Base-by-base conservation (phyloP, 2,797 vertebrate genomes). In the Gouania willdenowi region DNA sequence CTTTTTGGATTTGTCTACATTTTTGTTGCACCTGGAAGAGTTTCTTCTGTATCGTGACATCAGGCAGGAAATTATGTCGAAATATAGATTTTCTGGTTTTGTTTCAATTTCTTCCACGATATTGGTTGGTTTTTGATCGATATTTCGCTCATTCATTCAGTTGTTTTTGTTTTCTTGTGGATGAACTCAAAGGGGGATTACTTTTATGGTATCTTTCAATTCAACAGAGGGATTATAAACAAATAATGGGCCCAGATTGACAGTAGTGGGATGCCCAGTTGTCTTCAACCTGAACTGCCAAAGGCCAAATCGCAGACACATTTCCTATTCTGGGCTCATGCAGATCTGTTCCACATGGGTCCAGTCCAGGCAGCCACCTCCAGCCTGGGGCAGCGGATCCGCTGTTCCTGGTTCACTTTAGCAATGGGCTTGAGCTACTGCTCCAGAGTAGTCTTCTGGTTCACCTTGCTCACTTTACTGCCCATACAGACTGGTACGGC, bases 401-500 rank as follows among this genome's bases (percentile, higher is more conserved):
- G 75, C 73, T 81, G 82, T 71, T 69, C 74, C 46, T 66, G 69
- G 58, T 75, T 75, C 19, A 66, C 61, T 48, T 37, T 83, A 17
- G 83, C 83, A 71, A 77, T 82, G 66, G 84, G 85, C 71, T 64
- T 84, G 5, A 81, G 74, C 67, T 79, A 78, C 39, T 87, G 82
- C 54, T 87, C 86, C 14, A 84, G 82, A 63, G 69, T 89, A 29
- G 80, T 56, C 12, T 78, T 88, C 53, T 87, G 76, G 55, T 63
- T 92, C 26, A 73, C 88, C 43, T 68, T 92, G 66, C 77, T 93
- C 32, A 83, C 82, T 29, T 58, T 82, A 2, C 76, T 88, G 14
- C 86, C 89, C 58, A 89, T 89, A 77, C 84, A 87, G 70, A 87
- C 89, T 38, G 88, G 89, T 52, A 91, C 89, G 47, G 93, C 93